A percentile compares a stretch with the other conserved stretches of the same genome.
phyloP scores from a whole-genome alignment of 2,113 vertebrate species.

The Cephalopterus ornatus region DNA sequence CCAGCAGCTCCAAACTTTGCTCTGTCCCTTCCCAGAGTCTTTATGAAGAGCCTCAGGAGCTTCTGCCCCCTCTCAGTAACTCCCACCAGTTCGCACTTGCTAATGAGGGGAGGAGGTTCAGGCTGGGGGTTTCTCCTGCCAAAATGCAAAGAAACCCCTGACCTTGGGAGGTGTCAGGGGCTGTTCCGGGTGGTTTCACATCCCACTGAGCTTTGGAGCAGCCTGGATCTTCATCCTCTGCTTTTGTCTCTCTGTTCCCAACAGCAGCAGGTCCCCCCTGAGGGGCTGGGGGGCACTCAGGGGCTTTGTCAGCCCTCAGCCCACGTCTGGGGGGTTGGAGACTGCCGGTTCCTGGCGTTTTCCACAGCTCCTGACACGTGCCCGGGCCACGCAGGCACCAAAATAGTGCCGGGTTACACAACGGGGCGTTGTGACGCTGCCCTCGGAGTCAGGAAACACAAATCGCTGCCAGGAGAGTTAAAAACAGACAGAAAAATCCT shows the following conservation, averaged over 20 bases:
- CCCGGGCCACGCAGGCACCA: background rate
- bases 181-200: rapidly evolving
- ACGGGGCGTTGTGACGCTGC: background rate
- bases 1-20: background rate
- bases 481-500: background rate
- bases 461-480: background rate
- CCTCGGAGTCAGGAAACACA: background rate
- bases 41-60: background rate
- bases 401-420: background rate
- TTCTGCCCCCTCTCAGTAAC: background rate
- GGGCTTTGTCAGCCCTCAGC: background rate
- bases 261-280: rapidly evolving
- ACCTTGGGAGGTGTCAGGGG: rapidly evolving
- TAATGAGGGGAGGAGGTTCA: rapidly evolving
- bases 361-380: background rate
- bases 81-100: background rate
- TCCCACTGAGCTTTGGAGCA: rapidly evolving
- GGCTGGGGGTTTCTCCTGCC: background rate
- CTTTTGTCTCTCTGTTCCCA: rapidly evolving
- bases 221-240: background rate
- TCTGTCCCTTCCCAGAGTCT: background rate
- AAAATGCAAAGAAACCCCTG: rapidly evolving
- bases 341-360: rapidly evolving
- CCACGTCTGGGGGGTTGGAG: rapidly evolving
- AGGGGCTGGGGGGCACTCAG: background rate